Base-by-base conservation (phyloP, 2,888 invertebrate species). In the Crocallis elinguaria region DNA sequence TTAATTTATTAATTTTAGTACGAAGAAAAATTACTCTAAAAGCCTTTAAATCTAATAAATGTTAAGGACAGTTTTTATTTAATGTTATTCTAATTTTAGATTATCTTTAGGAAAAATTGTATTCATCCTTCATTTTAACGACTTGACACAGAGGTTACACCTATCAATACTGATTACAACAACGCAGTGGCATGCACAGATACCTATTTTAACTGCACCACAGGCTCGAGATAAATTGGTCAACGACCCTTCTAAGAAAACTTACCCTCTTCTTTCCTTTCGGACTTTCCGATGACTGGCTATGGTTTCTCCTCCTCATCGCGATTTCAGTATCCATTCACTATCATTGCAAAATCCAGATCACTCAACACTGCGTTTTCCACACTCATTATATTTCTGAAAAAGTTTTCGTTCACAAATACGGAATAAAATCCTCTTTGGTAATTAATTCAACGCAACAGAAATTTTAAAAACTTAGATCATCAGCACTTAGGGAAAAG, bases 191-290 rank as follows among this genome's bases (percentile, higher is more conserved):
- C 30, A 25, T 35, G 23, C 39, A 51, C 9, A 48, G 50, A 48
- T 48, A 48, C 43, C 45, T 44, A 43, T 23, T 46, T 33, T 51
- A 38, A 44, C 42, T 19, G 44, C 38, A 43, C 38, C 43, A 51
- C 51, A 54, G 57, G 43, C 30, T 37, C 45, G 14, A 49, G 43
- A 56, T 56, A 54, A 43, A 51, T 37, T 54, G 54, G 46, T 51
- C 49, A 57, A 32, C 41, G 54, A 56, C 51, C 51, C 43, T 21
- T 37, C 11, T 4, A 27, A 57, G 29, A 46, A 38, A 64, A 79
- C 88, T 88, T 63, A 89, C 89, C 86, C 82, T 84, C 39, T 75
- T 75, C 71, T 87, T 88, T 65, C 79, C 85, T 61, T 76, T 86
- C 54, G 79, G 69, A 50, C 81, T 86, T 77, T 88, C 87, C 73